Percentiles rank a stretch among this genome's conserved stretches.
These are phyloP conservation scores for Oreohelix idahoensis DNA, from an alignment of 1,140 invertebrate species.

Conservation along the genomic window DNA sequence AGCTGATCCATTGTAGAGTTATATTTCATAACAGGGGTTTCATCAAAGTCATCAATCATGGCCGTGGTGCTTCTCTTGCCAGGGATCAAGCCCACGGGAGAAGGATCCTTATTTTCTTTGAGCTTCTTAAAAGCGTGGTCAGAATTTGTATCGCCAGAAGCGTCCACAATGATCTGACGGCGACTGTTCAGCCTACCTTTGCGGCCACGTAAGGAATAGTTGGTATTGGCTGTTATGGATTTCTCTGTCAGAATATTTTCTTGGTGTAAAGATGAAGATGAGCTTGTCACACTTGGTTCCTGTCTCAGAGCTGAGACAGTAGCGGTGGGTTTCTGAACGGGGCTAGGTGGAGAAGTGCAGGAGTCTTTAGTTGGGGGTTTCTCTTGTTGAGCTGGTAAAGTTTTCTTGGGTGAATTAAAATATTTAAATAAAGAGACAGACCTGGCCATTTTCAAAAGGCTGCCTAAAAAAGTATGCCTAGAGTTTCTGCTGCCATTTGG, in stretches of 20 bases:
- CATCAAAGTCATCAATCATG: slow-evolving; percentile 37
- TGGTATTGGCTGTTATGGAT: slow-evolving; percentile 1
- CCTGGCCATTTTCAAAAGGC: slow-evolving; percentile 49
- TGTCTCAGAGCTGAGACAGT: slow-evolving; percentile 31
- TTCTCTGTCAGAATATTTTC: slow-evolving; percentile 19
- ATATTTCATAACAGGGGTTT: slow-evolving; percentile 3
- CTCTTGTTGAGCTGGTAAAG: not conserved
- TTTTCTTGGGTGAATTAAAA: slow-evolving; percentile 26
- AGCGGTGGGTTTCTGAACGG: slow-evolving; percentile 32
- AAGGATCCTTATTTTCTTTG: slow-evolving; percentile 17
- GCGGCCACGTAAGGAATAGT: not conserved
- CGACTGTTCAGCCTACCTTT: slow-evolving; percentile 24
- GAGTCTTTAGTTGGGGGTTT: slow-evolving; percentile 36
- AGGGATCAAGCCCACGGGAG: not conserved
- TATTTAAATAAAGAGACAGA: slow-evolving; percentile 42
- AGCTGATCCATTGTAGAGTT: not conserved
- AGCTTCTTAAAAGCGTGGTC: slow-evolving; percentile 1
- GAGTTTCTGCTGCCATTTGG: slow-evolving; percentile 18
- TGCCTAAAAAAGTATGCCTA: slow-evolving; percentile 44
- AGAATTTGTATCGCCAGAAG: slow-evolving; percentile 22
- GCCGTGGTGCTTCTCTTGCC: slow-evolving; percentile 7
- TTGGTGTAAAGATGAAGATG: not conserved
- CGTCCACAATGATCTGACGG: slow-evolving; percentile 29
- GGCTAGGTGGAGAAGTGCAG: slow-evolving; percentile 32
- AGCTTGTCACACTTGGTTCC: not conserved